Conservation (phyloP, 2,113 vertebrate species). For the Pontoporia blainvillei region DNA sequence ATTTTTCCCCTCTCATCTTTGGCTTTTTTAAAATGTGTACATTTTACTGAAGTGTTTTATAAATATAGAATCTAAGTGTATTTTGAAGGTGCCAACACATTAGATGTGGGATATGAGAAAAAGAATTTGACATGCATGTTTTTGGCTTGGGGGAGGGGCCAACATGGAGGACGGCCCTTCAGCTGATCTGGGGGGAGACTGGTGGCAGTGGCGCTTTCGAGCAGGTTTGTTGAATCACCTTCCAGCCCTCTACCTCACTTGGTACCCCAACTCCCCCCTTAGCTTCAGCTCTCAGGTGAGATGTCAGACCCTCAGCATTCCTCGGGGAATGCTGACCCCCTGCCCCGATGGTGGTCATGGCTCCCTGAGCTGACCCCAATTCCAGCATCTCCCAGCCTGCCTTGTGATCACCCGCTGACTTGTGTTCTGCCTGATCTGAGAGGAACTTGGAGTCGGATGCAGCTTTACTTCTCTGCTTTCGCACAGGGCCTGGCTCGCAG, state of each 20-base stretch:
- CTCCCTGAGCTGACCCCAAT: accelerated
- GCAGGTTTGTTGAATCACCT: accelerated
- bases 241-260: not conserved
- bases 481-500: not conserved
- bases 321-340: not conserved
- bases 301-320: not conserved
- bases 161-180: not conserved
- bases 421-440: not conserved
- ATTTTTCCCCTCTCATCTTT: not conserved
- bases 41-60: not conserved
- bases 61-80: not conserved
- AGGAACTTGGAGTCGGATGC: not conserved
- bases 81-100: not conserved
- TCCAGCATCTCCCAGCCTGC: not conserved
- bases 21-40: not conserved
- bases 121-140: not conserved
- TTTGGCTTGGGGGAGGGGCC: not conserved
- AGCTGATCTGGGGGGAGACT: accelerated
- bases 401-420: not conserved
- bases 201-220: accelerated
- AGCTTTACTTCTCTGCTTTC: not conserved
- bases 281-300: too few species aligned
- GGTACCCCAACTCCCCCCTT: not conserved
- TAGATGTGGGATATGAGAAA: not conserved
- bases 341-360: not conserved